Conservation (phyloP, 2,113 vertebrate genomes). For the western clawed frog (Xenopus tropicalis) region UCB_Xtro_10.0 CM004449.2:42732001-42732500, state of each 20-base stretch:
- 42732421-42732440: constrained; percentile 18
- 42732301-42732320: neutral
- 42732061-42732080: constrained; percentile 73
- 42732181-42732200: neutral
- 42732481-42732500: constrained; percentile 21
- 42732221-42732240: neutral
- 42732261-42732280: no score
- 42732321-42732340: constrained; percentile 13
- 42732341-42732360: constrained; percentile 16
- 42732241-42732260: no score
- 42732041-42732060: constrained; percentile 33
- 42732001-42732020: constrained; percentile 42
- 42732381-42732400: constrained; percentile 21
- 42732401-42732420: constrained; percentile 22
- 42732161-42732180: constrained; percentile 10
- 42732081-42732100: constrained; percentile 70
- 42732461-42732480: constrained; percentile 30
- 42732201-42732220: neutral
- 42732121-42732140: constrained; percentile 64
- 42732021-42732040: constrained; percentile 52
- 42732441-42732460: constrained; percentile 16
- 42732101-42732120: constrained; percentile 76
- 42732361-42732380: constrained; percentile 1
- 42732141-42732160: constrained; percentile 65
- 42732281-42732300: no score